phyloP scores from a whole-genome alignment of 1,140 invertebrate genomes.

The Helicoverpa zea region DNA sequence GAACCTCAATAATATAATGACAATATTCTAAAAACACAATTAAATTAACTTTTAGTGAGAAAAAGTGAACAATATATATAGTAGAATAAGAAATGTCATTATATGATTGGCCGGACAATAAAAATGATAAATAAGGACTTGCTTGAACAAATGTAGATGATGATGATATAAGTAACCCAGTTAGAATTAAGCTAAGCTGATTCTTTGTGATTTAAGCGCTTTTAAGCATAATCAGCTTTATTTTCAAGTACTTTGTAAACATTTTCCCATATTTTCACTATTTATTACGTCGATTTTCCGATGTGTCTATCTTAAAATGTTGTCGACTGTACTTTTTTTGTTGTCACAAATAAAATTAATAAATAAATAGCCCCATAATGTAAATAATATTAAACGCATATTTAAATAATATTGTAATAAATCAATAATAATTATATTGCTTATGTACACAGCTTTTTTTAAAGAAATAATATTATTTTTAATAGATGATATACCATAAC shows the following conservation, averaged over 20 bases:
- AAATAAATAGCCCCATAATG: neutral
- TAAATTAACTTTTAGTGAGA: too few species aligned
- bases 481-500: neutral
- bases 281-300: neutral
- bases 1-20: conserved; percentile 51
- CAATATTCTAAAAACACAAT: neutral
- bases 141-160: neutral
- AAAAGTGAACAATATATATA: too few species aligned
- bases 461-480: neutral
- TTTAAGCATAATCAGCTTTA: conserved; percentile 21
- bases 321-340: conserved; percentile 11
- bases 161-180: conserved; percentile 44
- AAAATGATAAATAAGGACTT: conserved; percentile 29
- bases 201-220: conserved; percentile 32
- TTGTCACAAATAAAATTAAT: neutral
- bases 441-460: conserved; percentile 34
- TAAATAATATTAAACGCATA: neutral
- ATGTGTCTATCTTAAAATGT: neutral
- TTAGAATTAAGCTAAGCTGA: conserved; percentile 56
- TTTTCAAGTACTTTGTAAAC: neutral
- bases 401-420: conserved; percentile 19
- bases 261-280: neutral
- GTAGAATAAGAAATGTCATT: neutral
- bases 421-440: conserved; percentile 35
- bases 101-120: conserved; percentile 15